A percentile compares a stretch with the other conserved stretches of the same genome.
These are phyloP conservation scores for Oryctes rhinoceros DNA, from an alignment of 1,140 invertebrate genomes.

Conservation along the genomic window DNA sequence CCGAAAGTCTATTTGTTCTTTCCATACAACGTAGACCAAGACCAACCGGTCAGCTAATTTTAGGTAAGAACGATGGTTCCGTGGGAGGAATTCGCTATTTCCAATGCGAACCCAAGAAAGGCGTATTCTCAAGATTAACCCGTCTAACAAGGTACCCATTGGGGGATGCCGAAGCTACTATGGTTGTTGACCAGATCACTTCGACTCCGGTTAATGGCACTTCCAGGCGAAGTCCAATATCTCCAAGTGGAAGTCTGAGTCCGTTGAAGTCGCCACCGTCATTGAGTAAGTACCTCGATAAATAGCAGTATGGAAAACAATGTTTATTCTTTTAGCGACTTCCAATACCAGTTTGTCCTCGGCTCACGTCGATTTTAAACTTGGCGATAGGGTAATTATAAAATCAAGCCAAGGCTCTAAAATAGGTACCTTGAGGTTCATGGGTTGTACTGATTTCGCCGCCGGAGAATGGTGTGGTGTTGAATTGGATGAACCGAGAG, in stretches of 20 bases:
- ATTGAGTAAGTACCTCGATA: slow-evolving; percentile 54
- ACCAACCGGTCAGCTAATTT: slow-evolving; percentile 44
- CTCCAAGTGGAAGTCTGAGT: slow-evolving; percentile 64
- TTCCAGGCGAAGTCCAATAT: slow-evolving; percentile 54
- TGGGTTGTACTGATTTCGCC: slow-evolving; percentile 90
- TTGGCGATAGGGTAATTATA: slow-evolving; percentile 93
- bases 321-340: slow-evolving; percentile 63
- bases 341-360: slow-evolving; percentile 69
- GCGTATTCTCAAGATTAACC: slow-evolving; percentile 91
- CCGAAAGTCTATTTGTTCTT: slow-evolving; percentile 27
- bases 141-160: slow-evolving; percentile 82
- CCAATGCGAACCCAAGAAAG: slow-evolving; percentile 92
- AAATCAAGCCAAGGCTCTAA: slow-evolving; percentile 87
- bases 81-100: slow-evolving; percentile 92
- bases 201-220: slow-evolving; percentile 50
- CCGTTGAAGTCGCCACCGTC: slow-evolving; percentile 60
- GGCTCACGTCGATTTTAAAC: slow-evolving; percentile 70
- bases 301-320: background rate
- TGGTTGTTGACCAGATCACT: slow-evolving; percentile 45
- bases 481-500: slow-evolving; percentile 90
- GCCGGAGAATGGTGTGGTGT: slow-evolving; percentile 94
- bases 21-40: too few species aligned
- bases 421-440: slow-evolving; percentile 83
- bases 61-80: slow-evolving; percentile 96
- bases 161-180: slow-evolving; percentile 60